Base-by-base conservation (phyloP, 2,888 invertebrate genomes). In the Barypeithes pellucidus region DNA sequence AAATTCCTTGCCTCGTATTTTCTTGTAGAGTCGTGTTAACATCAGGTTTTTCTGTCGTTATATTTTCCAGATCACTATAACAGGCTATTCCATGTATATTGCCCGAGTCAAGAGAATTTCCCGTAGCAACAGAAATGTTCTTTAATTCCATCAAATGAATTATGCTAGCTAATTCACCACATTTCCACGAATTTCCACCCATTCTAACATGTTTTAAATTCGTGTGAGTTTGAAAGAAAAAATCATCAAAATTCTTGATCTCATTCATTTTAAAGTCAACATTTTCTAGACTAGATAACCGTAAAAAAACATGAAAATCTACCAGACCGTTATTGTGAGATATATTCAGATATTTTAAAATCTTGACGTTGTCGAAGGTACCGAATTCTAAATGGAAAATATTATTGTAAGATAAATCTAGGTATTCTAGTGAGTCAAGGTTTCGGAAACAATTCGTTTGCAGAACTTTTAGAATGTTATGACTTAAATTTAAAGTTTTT, bases 61-160 rank as follows among this genome's bases (percentile, higher is more conserved):
- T 18, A 39, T 59, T 59, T 39, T 43, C 8, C n/a, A 24, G 14
- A n/a, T 39, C 8, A 20, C 43, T 43, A 12, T 22, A 3, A 61
- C 60, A 61, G 11, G 22, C 43, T n/a, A 61, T 61, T 14, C 60
- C 60, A 43, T 61, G 60, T 41, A 61, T 22, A 43, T 61, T 39
- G 11, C 22, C 22, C 0, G 41, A 22, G 2, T 61, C 3, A 14
- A 20, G 5, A 43, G 20, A 7, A 5, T 11, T 9, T 22, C 60
- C 60, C 22, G n/a, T 41, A 22, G 24, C 14, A 7, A 61, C 22
- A 0, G 12, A 12, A 24, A 61, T 61, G 24, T 61, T 61, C 24
- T 22, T 61, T 1, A 7, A 1, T 22, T 61, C 60, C 22, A 41
- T 61, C 22, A 41, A 43, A 61, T 61, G n/a, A 14, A 61, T 39